phyloP scores from a whole-genome alignment of 2,797 vertebrate genomes.

The Cetoscarus ocellatus region DNA sequence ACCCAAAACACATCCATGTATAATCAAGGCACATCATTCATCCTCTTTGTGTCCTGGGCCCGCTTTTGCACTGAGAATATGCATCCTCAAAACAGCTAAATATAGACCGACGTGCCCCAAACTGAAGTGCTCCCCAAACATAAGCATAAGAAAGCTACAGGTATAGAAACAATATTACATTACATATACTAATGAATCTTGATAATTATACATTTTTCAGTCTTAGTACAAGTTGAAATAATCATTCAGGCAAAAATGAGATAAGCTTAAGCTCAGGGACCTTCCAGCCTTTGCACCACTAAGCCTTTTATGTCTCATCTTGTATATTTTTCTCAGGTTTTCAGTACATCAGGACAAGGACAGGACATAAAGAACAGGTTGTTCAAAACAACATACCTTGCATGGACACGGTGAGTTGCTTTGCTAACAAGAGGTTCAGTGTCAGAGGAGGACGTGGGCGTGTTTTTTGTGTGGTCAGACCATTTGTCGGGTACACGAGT shows the following conservation, averaged over 20 bases:
- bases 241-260: not conserved
- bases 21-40: no score
- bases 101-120: no score
- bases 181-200: no score
- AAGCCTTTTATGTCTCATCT: slow-evolving; percentile 7
- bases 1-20: no score
- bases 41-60: no score
- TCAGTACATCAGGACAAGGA: slow-evolving; percentile 31
- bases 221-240: not conserved
- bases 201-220: no score
- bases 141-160: no score
- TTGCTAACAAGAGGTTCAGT: slow-evolving; percentile 45
- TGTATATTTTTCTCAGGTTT: slow-evolving; percentile 20
- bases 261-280: slow-evolving; percentile 16
- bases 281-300: slow-evolving; percentile 7
- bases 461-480: slow-evolving; percentile 54
- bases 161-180: no score
- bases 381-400: slow-evolving; percentile 23
- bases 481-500: slow-evolving; percentile 42
- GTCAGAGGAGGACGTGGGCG: slow-evolving; percentile 45
- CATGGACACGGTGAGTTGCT: slow-evolving; percentile 29
- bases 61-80: no score
- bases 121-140: no score
- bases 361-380: slow-evolving; percentile 22
- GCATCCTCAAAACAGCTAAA: no score